Evolutionary conservation across 2,888 invertebrate genomes (phyloP).

Genomic region (Rhamphomyia laevipes): DNA sequence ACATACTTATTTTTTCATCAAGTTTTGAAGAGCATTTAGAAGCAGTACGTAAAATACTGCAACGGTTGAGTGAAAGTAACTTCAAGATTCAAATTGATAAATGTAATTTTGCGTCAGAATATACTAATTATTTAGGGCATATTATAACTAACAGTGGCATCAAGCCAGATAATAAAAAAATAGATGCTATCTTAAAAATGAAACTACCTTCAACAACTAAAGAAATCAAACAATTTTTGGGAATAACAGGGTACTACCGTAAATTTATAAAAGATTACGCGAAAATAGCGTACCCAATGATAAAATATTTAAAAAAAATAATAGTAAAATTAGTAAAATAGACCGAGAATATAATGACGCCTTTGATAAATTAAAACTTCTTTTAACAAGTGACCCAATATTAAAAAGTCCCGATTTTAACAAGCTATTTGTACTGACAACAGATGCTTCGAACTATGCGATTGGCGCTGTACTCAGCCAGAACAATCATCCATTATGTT

Average conservation of each 20-base stretch:
- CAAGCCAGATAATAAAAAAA: no score
- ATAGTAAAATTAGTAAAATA: slow-evolving; percentile 5
- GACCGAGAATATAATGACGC: slow-evolving; percentile 8
- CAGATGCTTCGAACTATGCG: slow-evolving; percentile 7
- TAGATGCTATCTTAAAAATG: no score
- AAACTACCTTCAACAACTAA: no score
- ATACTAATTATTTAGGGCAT: not conserved
- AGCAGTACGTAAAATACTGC: not conserved
- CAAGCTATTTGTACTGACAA: slow-evolving; percentile 11
- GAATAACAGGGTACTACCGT: no score
- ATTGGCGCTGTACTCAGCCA: slow-evolving; percentile 9
- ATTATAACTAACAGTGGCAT: not conserved
- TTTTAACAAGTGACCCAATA: slow-evolving; percentile 11
- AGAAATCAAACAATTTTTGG: no score
- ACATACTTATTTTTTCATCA: not conserved
- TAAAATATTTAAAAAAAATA: not conserved
- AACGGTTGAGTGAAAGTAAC: not conserved
- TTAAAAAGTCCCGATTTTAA: slow-evolving; percentile 22
- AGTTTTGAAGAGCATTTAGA: not conserved
- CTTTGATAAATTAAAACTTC: slow-evolving; percentile 10
- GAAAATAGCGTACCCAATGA: not conserved
- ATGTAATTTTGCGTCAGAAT: not conserved
- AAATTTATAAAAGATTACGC: no score
- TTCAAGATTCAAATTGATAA: not conserved
- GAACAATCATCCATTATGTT: slow-evolving; percentile 8